Evolutionary conservation across 2,113 vertebrate species (phyloP), one percentile per base, ranked within the genome.

Genomic region (Pterocles burchelli): DNA sequence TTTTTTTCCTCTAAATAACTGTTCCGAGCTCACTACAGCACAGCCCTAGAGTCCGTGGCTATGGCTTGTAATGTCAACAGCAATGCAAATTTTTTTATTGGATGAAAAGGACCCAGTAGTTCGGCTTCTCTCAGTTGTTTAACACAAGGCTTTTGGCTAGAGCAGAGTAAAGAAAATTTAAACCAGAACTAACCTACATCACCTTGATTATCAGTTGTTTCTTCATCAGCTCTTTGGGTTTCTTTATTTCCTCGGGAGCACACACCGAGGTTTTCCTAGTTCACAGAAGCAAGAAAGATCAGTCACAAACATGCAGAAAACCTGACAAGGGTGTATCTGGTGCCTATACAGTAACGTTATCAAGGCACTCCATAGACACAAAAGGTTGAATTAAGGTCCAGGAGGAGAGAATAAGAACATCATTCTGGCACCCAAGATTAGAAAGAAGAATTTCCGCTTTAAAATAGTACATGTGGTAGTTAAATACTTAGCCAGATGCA

Each of bases 181-280:
- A 80, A 46, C 20, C 57, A 77, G 72, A 51, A 77, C 95, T 96
- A 93, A 99, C 96, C 98, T 93, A 95, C 95, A 88, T 89, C 98
- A 91, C 98, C 98, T 96, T 98, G 97, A 91, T 98, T 97, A 85
- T 98, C 98, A 89, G 98, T 98, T 61, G 93, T 98, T 96, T 99
- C 98, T 96, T 98, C 96, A 19, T 98, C 98, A 34, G 96, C 97
- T 92, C 97, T 98, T 85, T 98, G 95, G 76, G 97, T 97, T 33
- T 83, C 82, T 73, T 84, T 87, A 93, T 98, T 98, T 73, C 97
- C 98, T 80, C 97, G 97, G 17, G 98, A 97, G 95, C 98, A 99
- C 88, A 97, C 94, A 61, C 96, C 94, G 2, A 99, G 95, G 96
- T 98, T 98, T 93, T 97, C 93, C 97, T 98, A 96, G 74, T 87